phyloP scores from a whole-genome alignment of 2,113 vertebrate genomes.

The Pseudois nayaur region DNA sequence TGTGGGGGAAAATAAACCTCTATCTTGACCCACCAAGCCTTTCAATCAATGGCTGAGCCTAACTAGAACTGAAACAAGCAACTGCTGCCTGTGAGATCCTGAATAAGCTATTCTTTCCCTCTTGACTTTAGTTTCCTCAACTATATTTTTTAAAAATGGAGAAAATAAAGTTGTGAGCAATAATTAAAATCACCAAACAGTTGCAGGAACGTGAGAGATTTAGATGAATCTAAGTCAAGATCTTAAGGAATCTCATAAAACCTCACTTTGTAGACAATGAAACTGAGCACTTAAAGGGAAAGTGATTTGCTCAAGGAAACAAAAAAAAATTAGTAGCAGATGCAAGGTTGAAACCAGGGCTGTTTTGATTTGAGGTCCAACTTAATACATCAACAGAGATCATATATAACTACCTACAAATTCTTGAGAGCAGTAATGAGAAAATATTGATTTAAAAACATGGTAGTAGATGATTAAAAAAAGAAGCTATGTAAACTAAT shows the following conservation, averaged over 20 bases:
- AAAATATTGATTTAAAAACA: not conserved
- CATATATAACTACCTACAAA: not conserved
- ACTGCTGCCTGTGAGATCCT: not conserved
- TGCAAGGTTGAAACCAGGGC: not conserved
- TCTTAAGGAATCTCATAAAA: not conserved
- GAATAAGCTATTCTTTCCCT: not conserved
- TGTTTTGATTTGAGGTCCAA: not conserved
- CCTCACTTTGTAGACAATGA: not conserved
- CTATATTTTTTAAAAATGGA: not conserved
- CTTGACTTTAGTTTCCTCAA: not conserved
- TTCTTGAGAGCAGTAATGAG: not conserved
- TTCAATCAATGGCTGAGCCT: not conserved
- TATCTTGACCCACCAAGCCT: not conserved
- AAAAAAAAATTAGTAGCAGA: not conserved
- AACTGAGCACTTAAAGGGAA: not conserved
- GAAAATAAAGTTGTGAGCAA: constrained; percentile 1
- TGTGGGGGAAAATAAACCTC: not conserved
- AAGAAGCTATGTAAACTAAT: constrained; percentile 1
- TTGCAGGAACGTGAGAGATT: not conserved
- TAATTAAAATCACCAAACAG: not conserved
- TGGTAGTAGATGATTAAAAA: not conserved
- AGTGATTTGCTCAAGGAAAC: not conserved
- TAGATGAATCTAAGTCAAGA: not conserved
- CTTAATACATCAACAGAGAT: not conserved
- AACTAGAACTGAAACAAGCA: not conserved